Conservation (phyloP, 2,113 vertebrate genomes). For the Vanacampus margaritifer region DNA sequence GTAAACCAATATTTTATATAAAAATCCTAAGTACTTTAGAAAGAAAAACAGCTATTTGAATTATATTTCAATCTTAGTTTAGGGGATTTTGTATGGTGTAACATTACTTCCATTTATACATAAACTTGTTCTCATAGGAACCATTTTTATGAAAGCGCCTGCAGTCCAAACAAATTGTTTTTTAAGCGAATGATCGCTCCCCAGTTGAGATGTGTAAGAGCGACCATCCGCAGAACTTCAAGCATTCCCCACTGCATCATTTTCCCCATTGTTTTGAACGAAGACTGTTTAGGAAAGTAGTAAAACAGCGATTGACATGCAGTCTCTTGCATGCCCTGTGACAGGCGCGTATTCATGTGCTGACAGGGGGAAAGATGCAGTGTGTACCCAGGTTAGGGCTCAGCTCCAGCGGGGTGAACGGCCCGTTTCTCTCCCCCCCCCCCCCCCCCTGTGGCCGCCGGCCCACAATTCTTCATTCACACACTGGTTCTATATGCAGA, state of each 20-base stretch:
- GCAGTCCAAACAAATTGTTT: no score
- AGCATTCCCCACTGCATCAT: no score
- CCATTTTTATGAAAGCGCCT: no score
- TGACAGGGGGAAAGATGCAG: conserved; percentile 16
- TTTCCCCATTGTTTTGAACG: background rate
- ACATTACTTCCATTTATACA: no score
- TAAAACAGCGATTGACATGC: background rate
- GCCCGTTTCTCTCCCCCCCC: conserved; percentile 38
- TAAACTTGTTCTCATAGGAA: no score
- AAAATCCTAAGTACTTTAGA: no score
- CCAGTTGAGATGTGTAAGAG: background rate
- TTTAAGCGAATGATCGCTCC: no score
- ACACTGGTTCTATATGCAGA: conserved; percentile 17
- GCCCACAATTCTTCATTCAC: conserved; percentile 48
- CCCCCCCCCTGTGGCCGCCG: conserved; percentile 36
- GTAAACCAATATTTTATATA: no score
- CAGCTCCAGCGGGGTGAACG: conserved; percentile 35
- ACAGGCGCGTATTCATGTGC: conserved; percentile 4
- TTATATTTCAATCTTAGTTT: no score
- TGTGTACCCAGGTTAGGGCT: conserved; percentile 32
- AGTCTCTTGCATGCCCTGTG: background rate
- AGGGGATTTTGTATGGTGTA: no score
- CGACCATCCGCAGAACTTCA: background rate
- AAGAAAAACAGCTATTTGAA: no score
- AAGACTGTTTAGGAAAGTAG: background rate